A percentile compares a stretch with the other conserved stretches of the same genome.
phyloP scores from a whole-genome alignment of 2,113 vertebrate genomes.

The Sylvietta virens region DNA sequence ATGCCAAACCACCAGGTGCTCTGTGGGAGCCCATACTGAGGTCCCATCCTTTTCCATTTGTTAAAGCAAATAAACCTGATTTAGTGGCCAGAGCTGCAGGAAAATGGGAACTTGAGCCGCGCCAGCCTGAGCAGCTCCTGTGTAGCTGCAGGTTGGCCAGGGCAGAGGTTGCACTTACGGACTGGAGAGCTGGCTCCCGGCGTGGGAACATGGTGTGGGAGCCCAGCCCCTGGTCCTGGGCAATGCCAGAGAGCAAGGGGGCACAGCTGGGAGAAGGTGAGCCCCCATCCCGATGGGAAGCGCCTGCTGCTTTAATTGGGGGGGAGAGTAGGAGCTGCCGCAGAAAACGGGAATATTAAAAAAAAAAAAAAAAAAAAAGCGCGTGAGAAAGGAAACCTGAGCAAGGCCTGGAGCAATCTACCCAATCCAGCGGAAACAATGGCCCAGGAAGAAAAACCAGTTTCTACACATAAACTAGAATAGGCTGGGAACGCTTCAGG shows the following conservation, averaged over 20 bases:
- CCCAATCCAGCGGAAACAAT: slow-evolving; percentile 67
- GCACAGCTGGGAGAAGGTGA: background rate
- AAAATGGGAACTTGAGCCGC: background rate
- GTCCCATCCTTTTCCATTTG: background rate
- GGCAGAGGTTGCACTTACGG: fast-evolving
- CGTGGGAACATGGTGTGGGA: fast-evolving
- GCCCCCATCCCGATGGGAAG: background rate
- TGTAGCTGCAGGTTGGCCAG: background rate
- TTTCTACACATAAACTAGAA: slow-evolving; percentile 52
- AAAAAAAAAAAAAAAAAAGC: background rate
- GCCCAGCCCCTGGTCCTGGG: background rate
- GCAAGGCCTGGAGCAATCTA: slow-evolving; percentile 60
- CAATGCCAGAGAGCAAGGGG: fast-evolving
- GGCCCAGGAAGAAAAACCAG: slow-evolving; percentile 68
- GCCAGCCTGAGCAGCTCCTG: fast-evolving
- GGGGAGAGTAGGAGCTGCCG: background rate
- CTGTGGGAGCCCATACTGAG: fast-evolving
- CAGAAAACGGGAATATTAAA: background rate
- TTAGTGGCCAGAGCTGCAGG: background rate
- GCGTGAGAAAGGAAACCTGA: slow-evolving; percentile 71
- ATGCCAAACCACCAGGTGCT: fast-evolving
- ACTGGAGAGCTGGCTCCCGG: background rate
- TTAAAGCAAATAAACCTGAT: background rate
- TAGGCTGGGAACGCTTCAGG: slow-evolving; percentile 14
- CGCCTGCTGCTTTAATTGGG: background rate